A percentile compares a stretch with the other conserved stretches of the same genome.
Conservation (phyloP, 2,888 invertebrate genomes). For the Hypomecis atomaria region DNA sequence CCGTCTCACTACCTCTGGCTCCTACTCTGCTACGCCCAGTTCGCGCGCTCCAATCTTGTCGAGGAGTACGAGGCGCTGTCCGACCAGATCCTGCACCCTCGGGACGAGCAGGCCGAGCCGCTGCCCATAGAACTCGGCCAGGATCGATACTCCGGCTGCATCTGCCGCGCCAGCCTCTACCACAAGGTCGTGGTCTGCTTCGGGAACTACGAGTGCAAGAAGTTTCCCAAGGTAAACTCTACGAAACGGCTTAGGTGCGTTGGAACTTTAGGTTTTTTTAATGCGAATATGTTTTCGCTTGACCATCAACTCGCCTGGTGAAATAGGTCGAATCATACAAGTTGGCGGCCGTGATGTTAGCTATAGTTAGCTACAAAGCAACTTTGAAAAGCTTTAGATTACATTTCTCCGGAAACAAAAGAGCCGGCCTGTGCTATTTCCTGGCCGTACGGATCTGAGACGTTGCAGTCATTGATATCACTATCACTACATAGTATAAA, state of each 20-base stretch:
- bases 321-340: no score
- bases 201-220: conserved; percentile 78
- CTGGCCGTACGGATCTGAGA: no score
- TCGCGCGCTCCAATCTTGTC: conserved; percentile 61
- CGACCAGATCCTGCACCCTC: conserved; percentile 56
- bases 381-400: no score
- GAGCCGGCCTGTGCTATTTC: no score
- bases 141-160: conserved; percentile 76
- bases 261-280: not conserved
- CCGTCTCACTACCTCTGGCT: conserved; percentile 68
- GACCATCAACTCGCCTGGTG: no score
- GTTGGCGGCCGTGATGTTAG: no score
- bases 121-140: conserved; percentile 67
- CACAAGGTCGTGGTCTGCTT: conserved; percentile 76
- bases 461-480: no score
- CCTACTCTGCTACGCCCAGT: conserved; percentile 69
- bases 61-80: conserved; percentile 66
- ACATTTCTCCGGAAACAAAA: no score
- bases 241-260: not conserved
- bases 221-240: conserved; percentile 73
- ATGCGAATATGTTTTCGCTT: no score
- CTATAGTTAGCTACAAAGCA: no score
- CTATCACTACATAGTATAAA: no score
- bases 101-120: conserved; percentile 53
- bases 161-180: conserved; percentile 72